Conservation (phyloP, 2,113 vertebrate genomes). For the Aspiorhynchus laticeps region DNA sequence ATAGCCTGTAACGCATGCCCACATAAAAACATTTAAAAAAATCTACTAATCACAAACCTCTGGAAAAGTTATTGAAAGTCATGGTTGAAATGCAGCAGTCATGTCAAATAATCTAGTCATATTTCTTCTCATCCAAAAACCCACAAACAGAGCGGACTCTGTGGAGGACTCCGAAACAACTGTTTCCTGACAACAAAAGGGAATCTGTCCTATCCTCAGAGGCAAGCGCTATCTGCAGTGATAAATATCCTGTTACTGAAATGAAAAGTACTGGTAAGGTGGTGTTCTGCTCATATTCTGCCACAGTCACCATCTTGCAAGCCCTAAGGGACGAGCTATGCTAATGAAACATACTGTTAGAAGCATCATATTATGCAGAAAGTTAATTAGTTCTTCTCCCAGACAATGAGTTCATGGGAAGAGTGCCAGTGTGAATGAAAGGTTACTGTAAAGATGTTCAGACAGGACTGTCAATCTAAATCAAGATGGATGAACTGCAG, state of each 20-base stretch:
- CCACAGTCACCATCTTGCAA: not conserved
- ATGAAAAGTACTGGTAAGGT: not conserved
- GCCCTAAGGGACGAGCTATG: not conserved
- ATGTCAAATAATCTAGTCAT: conserved; percentile 7
- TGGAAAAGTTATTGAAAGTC: not conserved
- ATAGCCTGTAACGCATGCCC: not conserved
- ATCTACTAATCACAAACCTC: not conserved
- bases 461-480: not conserved
- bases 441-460: not conserved
- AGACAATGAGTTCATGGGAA: not conserved
- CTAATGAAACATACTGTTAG: conserved; percentile 38
- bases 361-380: conserved; percentile 30
- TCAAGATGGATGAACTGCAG: not conserved
- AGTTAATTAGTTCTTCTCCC: conserved; percentile 18
- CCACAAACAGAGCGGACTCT: not conserved
- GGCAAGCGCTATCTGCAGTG: not conserved
- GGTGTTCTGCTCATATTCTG: conserved; percentile 10
- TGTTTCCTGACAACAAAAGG: not conserved
- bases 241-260: conserved; percentile 8
- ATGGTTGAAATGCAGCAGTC: not conserved
- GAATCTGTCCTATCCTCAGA: not conserved
- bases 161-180: not conserved
- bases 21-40: too few species aligned
- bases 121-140: conserved; percentile 4
- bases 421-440: conserved; percentile 31